Conservation (phyloP, 2,797 vertebrate species). For the Mus spretus region DNA sequence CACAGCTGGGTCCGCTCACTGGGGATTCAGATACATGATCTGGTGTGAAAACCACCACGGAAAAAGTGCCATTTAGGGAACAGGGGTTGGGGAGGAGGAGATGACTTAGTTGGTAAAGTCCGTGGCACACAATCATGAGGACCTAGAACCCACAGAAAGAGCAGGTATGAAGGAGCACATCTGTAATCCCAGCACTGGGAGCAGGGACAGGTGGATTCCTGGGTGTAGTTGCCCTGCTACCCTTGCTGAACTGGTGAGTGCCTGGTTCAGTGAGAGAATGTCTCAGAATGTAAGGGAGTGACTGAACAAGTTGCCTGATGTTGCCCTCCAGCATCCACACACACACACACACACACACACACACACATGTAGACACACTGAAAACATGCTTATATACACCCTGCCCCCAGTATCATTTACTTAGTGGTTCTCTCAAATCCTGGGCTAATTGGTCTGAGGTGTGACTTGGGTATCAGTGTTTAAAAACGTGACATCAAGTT, state of each 20-base stretch:
- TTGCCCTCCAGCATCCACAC: neutral
- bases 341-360: no score
- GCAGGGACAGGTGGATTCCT: neutral
- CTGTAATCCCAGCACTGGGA: neutral
- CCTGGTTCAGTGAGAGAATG: neutral
- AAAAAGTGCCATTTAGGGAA: no score
- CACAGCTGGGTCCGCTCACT: neutral
- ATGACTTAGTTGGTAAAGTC: neutral
- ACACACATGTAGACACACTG: neutral
- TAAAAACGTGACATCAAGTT: neutral
- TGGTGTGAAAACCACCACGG: neutral
- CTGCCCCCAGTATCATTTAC: neutral
- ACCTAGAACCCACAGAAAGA: neutral
- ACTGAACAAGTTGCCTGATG: neutral
- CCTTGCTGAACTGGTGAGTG: neutral
- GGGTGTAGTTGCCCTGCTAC: neutral
- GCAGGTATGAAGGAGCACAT: neutral
- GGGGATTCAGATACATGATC: neutral
- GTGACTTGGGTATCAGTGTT: neutral
- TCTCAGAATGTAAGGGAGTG: neutral
- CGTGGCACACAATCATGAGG: neutral
- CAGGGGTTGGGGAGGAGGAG: neutral
- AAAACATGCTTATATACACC: neutral
- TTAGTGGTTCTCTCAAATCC: neutral
- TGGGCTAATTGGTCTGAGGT: neutral